Evolutionary conservation across 1,140 invertebrate species (phyloP).

Genomic region (Lasioglossum albipes): DNA sequence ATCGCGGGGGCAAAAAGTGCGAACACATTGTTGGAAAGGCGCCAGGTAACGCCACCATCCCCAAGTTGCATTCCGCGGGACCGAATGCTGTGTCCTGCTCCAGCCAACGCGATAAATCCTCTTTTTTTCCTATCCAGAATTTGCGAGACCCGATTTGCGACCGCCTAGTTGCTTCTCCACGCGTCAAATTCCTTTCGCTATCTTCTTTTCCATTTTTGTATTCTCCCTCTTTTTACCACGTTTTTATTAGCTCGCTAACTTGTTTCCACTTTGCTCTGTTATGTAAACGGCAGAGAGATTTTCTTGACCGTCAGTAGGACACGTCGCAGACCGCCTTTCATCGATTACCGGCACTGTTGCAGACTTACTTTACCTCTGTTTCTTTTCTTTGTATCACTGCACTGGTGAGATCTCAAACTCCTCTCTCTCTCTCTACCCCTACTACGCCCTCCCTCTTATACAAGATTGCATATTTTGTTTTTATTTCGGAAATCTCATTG

Average conservation of each 20-base stretch:
- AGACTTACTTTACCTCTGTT: background rate
- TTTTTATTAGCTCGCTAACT: too few relatives aligned
- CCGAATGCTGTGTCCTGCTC: background rate
- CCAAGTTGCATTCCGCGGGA: background rate
- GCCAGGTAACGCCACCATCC: conserved; percentile 44
- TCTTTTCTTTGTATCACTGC: background rate
- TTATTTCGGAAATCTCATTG: too few relatives aligned
- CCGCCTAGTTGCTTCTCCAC: too few relatives aligned
- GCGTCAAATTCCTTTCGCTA: background rate
- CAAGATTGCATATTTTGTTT: too few relatives aligned
- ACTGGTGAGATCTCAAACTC: too few relatives aligned
- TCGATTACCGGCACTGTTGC: conserved; percentile 1
- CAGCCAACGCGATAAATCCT: conserved; percentile 4
- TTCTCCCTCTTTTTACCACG: too few relatives aligned
- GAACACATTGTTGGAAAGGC: conserved; percentile 51
- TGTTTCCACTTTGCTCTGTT: too few relatives aligned
- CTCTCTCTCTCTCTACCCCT: too few relatives aligned
- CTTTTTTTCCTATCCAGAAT: background rate
- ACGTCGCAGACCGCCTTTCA: conserved; percentile 6
- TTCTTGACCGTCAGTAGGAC: conserved; percentile 32
- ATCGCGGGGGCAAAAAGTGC: conserved; percentile 41
- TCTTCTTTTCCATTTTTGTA: too few relatives aligned
- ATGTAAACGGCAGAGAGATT: background rate
- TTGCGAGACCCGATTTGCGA: background rate
- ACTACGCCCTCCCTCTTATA: too few relatives aligned